Percentiles rank a stretch among this genome's conserved stretches.
These are phyloP conservation scores for Bufotes viridis DNA, from an alignment of 2,797 vertebrate genomes.

Conservation along the genomic window DNA sequence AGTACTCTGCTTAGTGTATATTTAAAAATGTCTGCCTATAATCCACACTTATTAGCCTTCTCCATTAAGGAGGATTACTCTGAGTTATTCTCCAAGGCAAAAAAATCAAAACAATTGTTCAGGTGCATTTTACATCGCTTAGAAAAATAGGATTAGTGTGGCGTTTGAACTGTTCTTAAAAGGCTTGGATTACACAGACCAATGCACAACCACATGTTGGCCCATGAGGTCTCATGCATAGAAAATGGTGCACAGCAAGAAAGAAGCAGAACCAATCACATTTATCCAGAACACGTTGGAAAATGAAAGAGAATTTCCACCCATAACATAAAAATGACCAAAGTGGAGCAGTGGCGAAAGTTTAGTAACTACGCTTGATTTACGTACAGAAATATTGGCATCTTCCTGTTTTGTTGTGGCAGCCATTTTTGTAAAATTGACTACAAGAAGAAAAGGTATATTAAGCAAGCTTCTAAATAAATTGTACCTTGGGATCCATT, in stretches of 20 bases:
- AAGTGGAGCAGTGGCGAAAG: background rate
- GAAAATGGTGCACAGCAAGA: background rate
- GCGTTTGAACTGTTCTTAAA: background rate
- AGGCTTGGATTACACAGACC: background rate
- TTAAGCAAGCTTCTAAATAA: background rate
- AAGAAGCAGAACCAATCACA: background rate
- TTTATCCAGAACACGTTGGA: background rate
- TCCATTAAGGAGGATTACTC: constrained; percentile 6
- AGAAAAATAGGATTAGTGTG: constrained; percentile 2
- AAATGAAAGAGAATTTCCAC: background rate
- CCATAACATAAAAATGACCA: background rate
- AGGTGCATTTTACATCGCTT: background rate
- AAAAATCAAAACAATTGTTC: background rate
- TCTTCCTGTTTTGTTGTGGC: background rate
- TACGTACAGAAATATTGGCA: no score
- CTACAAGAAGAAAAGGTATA: no score
- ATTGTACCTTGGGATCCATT: no score
- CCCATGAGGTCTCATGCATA: background rate
- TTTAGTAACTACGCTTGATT: background rate
- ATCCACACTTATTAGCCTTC: background rate
- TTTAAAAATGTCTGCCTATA: background rate
- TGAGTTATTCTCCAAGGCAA: background rate
- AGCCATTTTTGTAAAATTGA: background rate
- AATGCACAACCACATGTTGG: background rate
- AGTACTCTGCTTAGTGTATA: background rate